Evolutionary conservation across 2,113 vertebrate genomes (phyloP), one percentile per base, ranked within the genome.

Genomic region (Haemorhous mexicanus): DNA sequence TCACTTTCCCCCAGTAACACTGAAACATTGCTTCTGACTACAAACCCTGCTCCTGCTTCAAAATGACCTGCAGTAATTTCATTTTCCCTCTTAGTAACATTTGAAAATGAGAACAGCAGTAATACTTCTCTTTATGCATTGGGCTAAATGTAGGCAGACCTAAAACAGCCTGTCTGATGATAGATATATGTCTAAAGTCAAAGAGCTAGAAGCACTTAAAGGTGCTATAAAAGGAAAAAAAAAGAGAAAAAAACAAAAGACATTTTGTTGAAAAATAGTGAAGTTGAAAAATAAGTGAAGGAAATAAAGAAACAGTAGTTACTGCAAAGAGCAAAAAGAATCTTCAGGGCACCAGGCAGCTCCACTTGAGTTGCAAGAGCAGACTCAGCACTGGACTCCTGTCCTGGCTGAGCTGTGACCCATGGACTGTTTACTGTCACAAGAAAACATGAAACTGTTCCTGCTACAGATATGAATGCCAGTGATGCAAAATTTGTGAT

Each of bases 21-120:
- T 86, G 92, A 94, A 82, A 84, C 72, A 92, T 28, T 69, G 56
- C 82, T 92, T 88, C 74, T 39, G n/a, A 89, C 79, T 89, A 66
- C 66, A 80, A 86, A 74, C 44, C 30, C 21, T 76, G 56, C 59
- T 91, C 61, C 88, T 86, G 58, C 49, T 73, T 85, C 83, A 90
- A 93, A 94, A 93, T 2, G 14, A 93, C 86, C 69, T 59, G 78
- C 76, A 92, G 85, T 81, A 94, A 90, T 95, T 90, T 82, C 24
- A 76, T 87, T 94, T 83, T 91, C 43, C n/a, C 22, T 88, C 68
- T 83, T 90, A 37, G 82, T 37, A 94, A 92, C 89, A 89, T 61
- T 96, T 87, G 62, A 92, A 79, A 87, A 94, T 62, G 67, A 70
- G 68, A 87, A 91, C 84, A 91, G 75, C 69, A 93, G 88, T 73